Evolutionary conservation across 2,797 vertebrate species (phyloP), one percentile per base, ranked within the genome.

Genomic region (Vireo griseus): DNA sequence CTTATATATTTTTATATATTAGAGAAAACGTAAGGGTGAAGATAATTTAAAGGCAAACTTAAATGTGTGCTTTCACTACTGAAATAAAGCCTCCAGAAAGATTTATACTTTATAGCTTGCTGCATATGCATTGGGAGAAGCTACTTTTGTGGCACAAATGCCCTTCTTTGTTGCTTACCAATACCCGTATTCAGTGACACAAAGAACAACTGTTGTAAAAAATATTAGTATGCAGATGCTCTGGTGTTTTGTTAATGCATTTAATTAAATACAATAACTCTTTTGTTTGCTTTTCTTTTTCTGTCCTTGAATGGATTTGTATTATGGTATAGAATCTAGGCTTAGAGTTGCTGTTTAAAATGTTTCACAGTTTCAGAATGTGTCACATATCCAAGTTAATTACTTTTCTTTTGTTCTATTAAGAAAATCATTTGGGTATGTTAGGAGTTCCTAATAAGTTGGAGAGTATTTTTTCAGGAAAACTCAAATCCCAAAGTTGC

Each of bases 211-310:
- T 99, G 99, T 99, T 97, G 80, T 88, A 68, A 96, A 98, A 96
- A 97, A 95, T 97, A 98, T 98, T 98, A 98, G 98, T 97, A 99
- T 99, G 98, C 99, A 98, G 98, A 98, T 98, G 98, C 97, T 97
- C 98, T 97, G 97, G 97, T 98, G 98, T 98, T 98, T 98, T 97
- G 98, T 98, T 98, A 98, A 98, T 98, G 98, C 98, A 96, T 98
- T 98, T 98, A 97, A 97, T 93, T 91, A 93, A 65, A 95, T 67
- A 99, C 98, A 99, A 97, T 98, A 94, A 59, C 69, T 52, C 96
- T 93, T 97, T 98, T 99, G 98, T 99, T 96, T 80, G 52, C 58
- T 86, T 52, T 74, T 57, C 99, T 96, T 85, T 57, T 91, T 92
- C 47, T 85, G 52, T 33, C 55, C 83, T 94, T 88, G 93, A 96